Base-by-base conservation (phyloP, 23 tunicate species). In the Trididemnum clinides region DNA sequence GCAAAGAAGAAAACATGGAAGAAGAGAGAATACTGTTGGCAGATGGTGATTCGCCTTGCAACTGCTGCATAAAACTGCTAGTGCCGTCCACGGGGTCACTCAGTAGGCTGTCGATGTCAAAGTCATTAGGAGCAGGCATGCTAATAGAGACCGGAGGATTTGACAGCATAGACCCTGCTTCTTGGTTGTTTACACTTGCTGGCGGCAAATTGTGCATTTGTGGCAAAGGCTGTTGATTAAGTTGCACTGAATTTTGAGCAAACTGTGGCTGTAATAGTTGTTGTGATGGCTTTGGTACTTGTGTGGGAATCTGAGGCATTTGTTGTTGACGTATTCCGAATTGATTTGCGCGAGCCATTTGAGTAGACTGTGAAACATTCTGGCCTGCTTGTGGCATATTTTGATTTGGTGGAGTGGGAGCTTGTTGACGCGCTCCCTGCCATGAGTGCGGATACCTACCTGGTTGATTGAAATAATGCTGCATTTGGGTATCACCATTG, bases 41-140 rank as follows among this genome's bases (percentile, higher is more conserved):
- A 2, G 54, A 37, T 0, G 98, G 98, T 1, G 81, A 58, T 0
- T 72, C 87, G 22, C 77, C 88, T 77, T 94, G 90, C 27, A 94
- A 64, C 49, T 94, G 98, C 76, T 94, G 90, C 94, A 94, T 85
- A 28, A 94, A 89, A 70, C 98, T 89, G 1, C 94, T 94, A 10
- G 39, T 84, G 4, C 70, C 77, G 38, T 64, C 90, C 50, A 64
- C 33, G 21, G 88, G 84, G 39, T 92, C 97, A 75, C 81, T 83
- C 20, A 93, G 70, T 21, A 93, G 33, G 72, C 87, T 94, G 63
- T 94, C 98, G n/a, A 94, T 54, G 23, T 77, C 88, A 77, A 89
- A 89, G 65, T 84, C 88, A 22, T 19, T 54, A 20, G 22, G 66
- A 50, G 65, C 34, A 26, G 19, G 5, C 3, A 51, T 32, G 66